Conservation (phyloP, 1,140 invertebrate species). For the Matsumurasca onukii region DNA sequence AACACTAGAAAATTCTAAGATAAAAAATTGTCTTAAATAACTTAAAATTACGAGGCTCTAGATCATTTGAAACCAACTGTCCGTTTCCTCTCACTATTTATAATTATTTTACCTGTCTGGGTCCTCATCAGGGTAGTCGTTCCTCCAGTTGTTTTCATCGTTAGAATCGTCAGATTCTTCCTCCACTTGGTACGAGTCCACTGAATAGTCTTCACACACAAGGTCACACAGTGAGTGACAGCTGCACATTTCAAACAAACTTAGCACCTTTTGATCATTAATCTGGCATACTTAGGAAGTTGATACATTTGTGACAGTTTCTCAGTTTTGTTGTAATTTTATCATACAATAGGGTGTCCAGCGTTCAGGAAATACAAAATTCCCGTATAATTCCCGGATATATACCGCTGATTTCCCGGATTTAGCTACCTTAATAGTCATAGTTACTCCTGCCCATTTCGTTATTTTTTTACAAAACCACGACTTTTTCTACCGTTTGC, state of each 20-base stretch:
- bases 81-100: not conserved
- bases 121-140: conserved; percentile 48
- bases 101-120: conserved; percentile 15
- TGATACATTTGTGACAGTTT: too few relatives aligned
- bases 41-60: not conserved
- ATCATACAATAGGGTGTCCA: too few relatives aligned
- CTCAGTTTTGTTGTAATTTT: too few relatives aligned
- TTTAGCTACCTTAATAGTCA: too few relatives aligned
- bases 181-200: conserved; percentile 19
- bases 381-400: too few relatives aligned
- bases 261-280: too few relatives aligned
- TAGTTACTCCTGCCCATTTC: too few relatives aligned
- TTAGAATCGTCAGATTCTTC: conserved; percentile 47
- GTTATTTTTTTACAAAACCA: too few relatives aligned
- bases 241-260: conserved; percentile 12
- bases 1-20: not conserved
- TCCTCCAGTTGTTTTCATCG: conserved; percentile 46
- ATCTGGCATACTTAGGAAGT: too few relatives aligned
- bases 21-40: not conserved
- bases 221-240: conserved; percentile 32
- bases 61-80: not conserved
- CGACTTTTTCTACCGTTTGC: too few relatives aligned
- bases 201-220: conserved; percentile 21
- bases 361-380: too few relatives aligned
- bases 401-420: too few relatives aligned